Evolutionary conservation across 1,140 invertebrate genomes (phyloP).

Genomic region (Melipona quadrifasciata): DNA sequence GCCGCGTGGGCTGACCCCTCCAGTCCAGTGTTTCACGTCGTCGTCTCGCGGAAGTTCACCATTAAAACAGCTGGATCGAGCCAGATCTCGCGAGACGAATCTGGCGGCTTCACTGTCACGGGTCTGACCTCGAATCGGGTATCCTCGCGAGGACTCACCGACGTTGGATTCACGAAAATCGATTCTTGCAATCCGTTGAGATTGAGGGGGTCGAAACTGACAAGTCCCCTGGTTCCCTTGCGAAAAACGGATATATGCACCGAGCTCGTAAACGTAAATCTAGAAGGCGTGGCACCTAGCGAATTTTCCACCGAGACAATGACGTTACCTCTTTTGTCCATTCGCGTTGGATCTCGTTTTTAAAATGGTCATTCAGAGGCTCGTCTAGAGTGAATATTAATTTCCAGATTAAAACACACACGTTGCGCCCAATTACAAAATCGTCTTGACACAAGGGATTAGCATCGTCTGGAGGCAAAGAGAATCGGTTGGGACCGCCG

Average conservation of each 20-base stretch:
- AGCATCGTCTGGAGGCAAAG: background rate
- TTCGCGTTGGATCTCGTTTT: background rate
- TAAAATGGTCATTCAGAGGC: background rate
- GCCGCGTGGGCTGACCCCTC: slow-evolving; percentile 61
- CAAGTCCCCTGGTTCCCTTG: background rate
- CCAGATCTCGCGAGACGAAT: slow-evolving; percentile 51
- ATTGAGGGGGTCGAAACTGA: background rate
- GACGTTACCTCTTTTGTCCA: background rate
- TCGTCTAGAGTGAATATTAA: background rate
- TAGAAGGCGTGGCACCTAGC: background rate
- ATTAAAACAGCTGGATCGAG: slow-evolving; percentile 64
- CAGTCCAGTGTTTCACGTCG: slow-evolving; percentile 11
- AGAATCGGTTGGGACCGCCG: background rate
- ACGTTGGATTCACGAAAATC: background rate
- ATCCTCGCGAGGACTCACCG: background rate
- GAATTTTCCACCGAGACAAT: background rate
- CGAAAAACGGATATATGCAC: background rate
- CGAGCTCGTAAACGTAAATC: slow-evolving; percentile 6
- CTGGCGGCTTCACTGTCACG: slow-evolving; percentile 43
- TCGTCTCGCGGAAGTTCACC: slow-evolving; percentile 65
- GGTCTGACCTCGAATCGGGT: slow-evolving; percentile 41
- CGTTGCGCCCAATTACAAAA: too few species aligned
- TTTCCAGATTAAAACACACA: background rate
- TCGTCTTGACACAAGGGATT: too few species aligned
- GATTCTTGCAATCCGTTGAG: background rate